Evolutionary conservation across 2,888 invertebrate species (phyloP).

Genomic region (Gandaritis pyraliata): DNA sequence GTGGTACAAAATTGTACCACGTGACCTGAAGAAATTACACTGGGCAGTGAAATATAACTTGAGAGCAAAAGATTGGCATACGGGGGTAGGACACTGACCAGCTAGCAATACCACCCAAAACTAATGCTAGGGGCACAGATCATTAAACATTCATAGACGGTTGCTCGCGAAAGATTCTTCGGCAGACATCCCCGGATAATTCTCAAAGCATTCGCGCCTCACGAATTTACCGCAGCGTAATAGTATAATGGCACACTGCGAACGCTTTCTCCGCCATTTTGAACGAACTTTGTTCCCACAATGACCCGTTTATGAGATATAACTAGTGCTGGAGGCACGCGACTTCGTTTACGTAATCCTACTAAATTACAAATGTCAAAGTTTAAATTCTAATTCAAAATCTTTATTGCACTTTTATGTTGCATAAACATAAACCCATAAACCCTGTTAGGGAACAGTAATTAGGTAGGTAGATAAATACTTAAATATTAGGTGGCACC

Average conservation of each 20-base stretch:
- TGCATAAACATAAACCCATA: too few relatives aligned
- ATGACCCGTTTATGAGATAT: constrained; percentile 8
- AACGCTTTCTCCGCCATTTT: constrained; percentile 41
- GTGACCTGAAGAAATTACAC: too few relatives aligned
- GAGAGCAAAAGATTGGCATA: too few relatives aligned
- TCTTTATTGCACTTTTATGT: too few relatives aligned
- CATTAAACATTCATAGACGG: constrained; percentile 81
- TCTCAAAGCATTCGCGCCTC: constrained; percentile 68
- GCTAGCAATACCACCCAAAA: not conserved
- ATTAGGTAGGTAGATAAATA: too few relatives aligned
- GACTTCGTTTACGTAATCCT: not conserved
- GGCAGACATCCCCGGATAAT: constrained; percentile 63
- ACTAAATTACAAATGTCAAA: too few relatives aligned
- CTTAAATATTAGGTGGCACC: too few relatives aligned
- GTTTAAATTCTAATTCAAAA: too few relatives aligned
- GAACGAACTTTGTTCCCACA: constrained; percentile 42
- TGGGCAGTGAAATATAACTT: too few relatives aligned
- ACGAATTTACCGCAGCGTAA: constrained; percentile 70
- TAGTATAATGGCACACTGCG: constrained; percentile 73
- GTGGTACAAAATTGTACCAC: too few relatives aligned
- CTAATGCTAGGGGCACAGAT: constrained; percentile 48
- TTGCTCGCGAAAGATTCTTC: constrained; percentile 70
- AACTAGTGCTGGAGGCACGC: not conserved
- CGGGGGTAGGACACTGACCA: too few relatives aligned
- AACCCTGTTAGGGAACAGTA: too few relatives aligned